These are phyloP conservation scores for Delichon dasypus DNA, from an alignment of 2,797 vertebrate species.

Conservation along the genomic window DNA sequence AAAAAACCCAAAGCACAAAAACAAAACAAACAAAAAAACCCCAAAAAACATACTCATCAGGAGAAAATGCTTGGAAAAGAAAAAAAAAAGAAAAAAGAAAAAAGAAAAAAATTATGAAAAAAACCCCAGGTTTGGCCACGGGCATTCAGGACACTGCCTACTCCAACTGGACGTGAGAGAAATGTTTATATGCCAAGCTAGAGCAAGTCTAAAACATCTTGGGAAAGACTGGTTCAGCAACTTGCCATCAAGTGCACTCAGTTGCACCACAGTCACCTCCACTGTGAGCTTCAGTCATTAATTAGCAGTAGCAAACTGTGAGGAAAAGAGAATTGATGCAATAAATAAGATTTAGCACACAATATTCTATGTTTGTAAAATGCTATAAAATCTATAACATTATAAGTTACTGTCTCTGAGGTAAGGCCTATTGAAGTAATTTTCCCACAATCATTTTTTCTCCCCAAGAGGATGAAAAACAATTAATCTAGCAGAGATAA, in stretches of 20 bases:
- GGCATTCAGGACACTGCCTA: background rate
- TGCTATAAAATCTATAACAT: slow-evolving; percentile 25
- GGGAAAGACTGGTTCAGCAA: background rate
- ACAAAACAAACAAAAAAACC: background rate
- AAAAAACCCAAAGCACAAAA: background rate
- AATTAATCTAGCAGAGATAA: slow-evolving; percentile 1
- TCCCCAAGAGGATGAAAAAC: background rate
- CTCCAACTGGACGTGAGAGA: background rate
- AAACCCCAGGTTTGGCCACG: background rate
- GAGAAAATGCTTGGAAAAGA: background rate
- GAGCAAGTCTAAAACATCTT: background rate
- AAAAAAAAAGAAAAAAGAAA: background rate
- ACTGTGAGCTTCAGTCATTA: background rate
- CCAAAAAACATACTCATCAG: accelerated
- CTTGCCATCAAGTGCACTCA: background rate
- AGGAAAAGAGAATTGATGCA: slow-evolving; percentile 19
- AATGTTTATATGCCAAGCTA: background rate
- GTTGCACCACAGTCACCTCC: slow-evolving; percentile 3
- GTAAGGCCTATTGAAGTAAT: slow-evolving; percentile 10
- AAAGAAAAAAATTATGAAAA: background rate
- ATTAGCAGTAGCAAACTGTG: background rate
- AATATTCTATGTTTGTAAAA: slow-evolving; percentile 35
- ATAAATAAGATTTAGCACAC: slow-evolving; percentile 33
- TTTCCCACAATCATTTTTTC: background rate
- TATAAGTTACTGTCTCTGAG: background rate